Conservation (phyloP, 2,888 invertebrate species). For the Tenthredo amoena region DNA sequence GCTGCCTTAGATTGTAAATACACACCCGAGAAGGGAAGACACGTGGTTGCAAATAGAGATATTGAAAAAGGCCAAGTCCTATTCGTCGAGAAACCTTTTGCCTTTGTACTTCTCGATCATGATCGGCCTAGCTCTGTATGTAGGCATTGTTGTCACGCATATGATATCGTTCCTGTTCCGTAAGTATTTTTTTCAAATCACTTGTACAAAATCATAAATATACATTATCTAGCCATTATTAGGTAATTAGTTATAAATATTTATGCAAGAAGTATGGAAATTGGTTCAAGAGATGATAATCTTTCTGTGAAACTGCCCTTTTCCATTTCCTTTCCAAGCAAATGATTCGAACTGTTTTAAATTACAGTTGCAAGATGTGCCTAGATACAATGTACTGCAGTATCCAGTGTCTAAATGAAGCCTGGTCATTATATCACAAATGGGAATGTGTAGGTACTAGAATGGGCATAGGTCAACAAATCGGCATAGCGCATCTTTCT, state of each 20-base stretch:
- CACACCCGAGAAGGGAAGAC: slow-evolving; percentile 82
- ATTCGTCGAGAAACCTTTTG: slow-evolving; percentile 90
- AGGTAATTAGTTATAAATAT: too few species aligned
- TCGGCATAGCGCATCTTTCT: slow-evolving; percentile 91
- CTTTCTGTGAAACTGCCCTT: not conserved
- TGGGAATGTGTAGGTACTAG: slow-evolving; percentile 87
- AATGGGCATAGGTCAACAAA: slow-evolving; percentile 83
- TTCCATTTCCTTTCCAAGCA: slow-evolving; percentile 47
- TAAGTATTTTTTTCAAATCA: slow-evolving; percentile 76
- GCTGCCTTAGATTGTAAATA: slow-evolving; percentile 80
- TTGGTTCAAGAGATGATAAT: not conserved
- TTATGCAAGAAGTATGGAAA: too few species aligned
- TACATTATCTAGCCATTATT: too few species aligned
- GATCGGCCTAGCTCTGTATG: slow-evolving; percentile 81
- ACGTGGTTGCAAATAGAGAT: slow-evolving; percentile 82
- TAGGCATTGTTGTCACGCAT: slow-evolving; percentile 85
- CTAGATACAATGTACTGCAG: slow-evolving; percentile 85
- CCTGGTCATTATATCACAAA: slow-evolving; percentile 82
- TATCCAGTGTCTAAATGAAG: slow-evolving; percentile 81
- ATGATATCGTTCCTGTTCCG: slow-evolving; percentile 82
- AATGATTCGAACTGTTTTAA: slow-evolving; percentile 30
- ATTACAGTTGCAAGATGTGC: slow-evolving; percentile 84
- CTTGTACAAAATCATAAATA: slow-evolving; percentile 27
- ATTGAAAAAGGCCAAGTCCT: slow-evolving; percentile 86
- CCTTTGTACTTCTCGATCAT: slow-evolving; percentile 85